Base-by-base conservation (phyloP, 2,113 vertebrate genomes). In the Mustela nigripes region DNA sequence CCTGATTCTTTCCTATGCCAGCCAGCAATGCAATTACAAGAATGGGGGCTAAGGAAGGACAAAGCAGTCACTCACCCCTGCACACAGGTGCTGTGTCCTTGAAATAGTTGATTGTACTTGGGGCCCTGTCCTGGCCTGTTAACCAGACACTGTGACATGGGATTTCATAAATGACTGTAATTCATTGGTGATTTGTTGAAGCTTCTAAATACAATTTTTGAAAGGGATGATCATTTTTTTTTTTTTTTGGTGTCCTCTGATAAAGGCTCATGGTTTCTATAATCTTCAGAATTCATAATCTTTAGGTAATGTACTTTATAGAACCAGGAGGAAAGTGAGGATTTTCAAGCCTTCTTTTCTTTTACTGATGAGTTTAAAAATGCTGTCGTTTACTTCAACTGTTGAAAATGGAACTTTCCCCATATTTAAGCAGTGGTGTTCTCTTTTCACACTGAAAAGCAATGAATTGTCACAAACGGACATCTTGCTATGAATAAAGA, bases 401-500 rank as follows among this genome's bases (percentile, higher is more conserved):
- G 91, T 95, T 91, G 85, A 95, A 97, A 98, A 97, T 69, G 89
- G 86, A 96, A 79, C 71, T 86, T 89, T 96, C 58, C 86, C 60
- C 84, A n/a, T 89, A 56, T 95, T 97, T 97, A 97, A 98, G 82
- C 85, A 84, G 79, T 92, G 79, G 92, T 97, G 58, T 92, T 98
- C 93, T 97, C 96, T 96, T 95, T 97, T 95, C 91, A 81, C 84
- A 63, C 86, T 90, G 89, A 98, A 97, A 98, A 94, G 96, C 93
- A 90, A 83, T 93, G 89, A 97, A 48, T 84, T 97, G 92, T 85
- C 96, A 96, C 95, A 94, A 94, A 60, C 45, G 74, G 92, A 98
- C 89, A 97, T 96, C 94, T 92, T 98, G 82, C 84, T 91, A 90
- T 95, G 91, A 92, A 98, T 97, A 97, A 97, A 98, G 94, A 96